These are phyloP conservation scores for fruit fly (Drosophila melanogaster) DNA, from an alignment of 1,140 invertebrate genomes.

Conservation along the genomic window DNA sequence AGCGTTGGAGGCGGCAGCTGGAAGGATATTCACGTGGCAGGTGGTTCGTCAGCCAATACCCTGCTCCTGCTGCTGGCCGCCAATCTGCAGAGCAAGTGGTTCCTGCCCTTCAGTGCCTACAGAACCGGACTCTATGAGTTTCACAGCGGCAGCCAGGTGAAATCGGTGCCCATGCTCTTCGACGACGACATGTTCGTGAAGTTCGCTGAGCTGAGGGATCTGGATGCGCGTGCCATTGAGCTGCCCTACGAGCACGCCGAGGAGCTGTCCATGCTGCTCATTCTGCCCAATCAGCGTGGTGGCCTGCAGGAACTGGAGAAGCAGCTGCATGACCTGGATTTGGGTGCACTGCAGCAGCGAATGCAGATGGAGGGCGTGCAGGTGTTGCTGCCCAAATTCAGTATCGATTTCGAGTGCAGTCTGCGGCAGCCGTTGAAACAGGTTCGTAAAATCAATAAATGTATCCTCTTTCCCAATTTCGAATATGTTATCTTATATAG, in stretches of 20 bases:
- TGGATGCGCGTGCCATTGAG: constrained; percentile 85
- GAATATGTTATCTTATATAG: constrained; percentile 21
- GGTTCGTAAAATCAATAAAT: constrained; percentile 39
- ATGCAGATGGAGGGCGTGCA: constrained; percentile 84
- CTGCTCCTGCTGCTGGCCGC: constrained; percentile 63
- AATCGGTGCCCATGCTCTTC: constrained; percentile 75
- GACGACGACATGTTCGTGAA: constrained; percentile 82
- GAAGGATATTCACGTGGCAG: constrained; percentile 29
- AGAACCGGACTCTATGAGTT: constrained; percentile 77
- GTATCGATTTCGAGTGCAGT: constrained; percentile 86
- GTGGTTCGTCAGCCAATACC: constrained; percentile 14
- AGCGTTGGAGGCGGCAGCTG: constrained; percentile 55
- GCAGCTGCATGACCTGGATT: constrained; percentile 84
- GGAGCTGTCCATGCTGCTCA: constrained; percentile 86
- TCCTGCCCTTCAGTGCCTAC: constrained; percentile 77
- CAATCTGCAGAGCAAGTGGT: constrained; percentile 76
- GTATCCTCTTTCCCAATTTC: neutral
- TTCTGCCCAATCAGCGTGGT: constrained; percentile 86
- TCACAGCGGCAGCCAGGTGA: constrained; percentile 36
- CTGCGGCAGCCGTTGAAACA: constrained; percentile 63
- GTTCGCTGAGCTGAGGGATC: constrained; percentile 79
- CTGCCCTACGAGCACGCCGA: constrained; percentile 85
- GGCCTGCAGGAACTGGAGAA: constrained; percentile 85
- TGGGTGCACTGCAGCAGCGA: constrained; percentile 74
- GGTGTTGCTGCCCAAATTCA: constrained; percentile 89